A percentile compares a stretch with the other conserved stretches of the same genome.
phyloP scores from a whole-genome alignment of 2,113 vertebrate genomes.

The Sceloporus undulatus region DNA sequence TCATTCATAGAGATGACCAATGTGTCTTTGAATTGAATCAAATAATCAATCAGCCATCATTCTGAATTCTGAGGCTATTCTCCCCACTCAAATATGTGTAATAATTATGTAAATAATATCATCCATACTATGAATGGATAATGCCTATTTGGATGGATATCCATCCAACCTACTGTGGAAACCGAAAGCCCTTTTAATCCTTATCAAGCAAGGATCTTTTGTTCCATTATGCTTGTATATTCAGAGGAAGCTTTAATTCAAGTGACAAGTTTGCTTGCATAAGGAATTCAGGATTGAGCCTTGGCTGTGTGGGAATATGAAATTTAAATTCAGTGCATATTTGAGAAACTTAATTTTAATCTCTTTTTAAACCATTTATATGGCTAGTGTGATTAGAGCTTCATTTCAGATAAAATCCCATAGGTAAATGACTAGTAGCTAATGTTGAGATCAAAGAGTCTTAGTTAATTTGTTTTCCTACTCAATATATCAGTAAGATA shows the following conservation, averaged over 20 bases:
- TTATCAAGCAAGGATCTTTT: slow-evolving; percentile 21
- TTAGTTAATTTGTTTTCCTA: slow-evolving; percentile 43
- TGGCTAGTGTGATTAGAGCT: slow-evolving; percentile 34
- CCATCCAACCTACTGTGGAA: neutral
- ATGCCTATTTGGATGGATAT: slow-evolving; percentile 14
- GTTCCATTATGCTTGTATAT: neutral
- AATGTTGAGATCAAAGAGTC: slow-evolving; percentile 12
- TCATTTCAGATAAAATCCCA: slow-evolving; percentile 22
- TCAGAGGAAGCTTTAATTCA: slow-evolving; percentile 30
- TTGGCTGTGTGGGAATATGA: slow-evolving; percentile 22
- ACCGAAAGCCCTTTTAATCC: neutral
- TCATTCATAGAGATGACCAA: neutral
- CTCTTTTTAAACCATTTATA: slow-evolving; percentile 27
- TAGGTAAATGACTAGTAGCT: slow-evolving; percentile 39
- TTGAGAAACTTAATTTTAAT: slow-evolving; percentile 21
- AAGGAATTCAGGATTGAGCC: slow-evolving; percentile 45
- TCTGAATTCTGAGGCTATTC: neutral
- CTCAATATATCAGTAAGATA: slow-evolving; percentile 31
- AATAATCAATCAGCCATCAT: slow-evolving; percentile 6
- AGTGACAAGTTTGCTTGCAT: neutral
- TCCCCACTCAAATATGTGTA: neutral
- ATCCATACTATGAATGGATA: neutral
- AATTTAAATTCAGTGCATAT: slow-evolving; percentile 41
- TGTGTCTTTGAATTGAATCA: neutral
- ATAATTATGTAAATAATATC: slow-evolving; percentile 20